Conservation (phyloP, 2,113 vertebrate genomes). For the Anas platyrhynchos region DNA sequence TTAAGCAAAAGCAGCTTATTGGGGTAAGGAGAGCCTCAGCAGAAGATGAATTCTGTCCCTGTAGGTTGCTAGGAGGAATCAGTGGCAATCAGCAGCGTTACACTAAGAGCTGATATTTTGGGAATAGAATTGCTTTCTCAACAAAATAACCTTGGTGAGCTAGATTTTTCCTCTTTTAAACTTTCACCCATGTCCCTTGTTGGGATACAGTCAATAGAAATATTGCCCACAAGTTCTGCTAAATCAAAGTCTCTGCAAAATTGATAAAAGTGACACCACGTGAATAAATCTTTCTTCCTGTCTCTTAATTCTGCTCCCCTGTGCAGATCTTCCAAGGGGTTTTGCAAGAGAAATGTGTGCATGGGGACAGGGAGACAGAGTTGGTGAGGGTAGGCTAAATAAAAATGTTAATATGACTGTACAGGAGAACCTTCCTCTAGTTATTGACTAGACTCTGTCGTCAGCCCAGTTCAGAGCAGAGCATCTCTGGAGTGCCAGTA, state of each 20-base stretch:
- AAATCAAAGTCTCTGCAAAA: background rate
- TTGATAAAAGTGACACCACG: background rate
- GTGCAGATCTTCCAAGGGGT: background rate
- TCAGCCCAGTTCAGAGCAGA: background rate
- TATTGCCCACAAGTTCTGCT: background rate
- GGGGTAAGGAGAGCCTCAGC: background rate
- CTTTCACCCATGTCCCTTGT: background rate
- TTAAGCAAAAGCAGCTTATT: background rate
- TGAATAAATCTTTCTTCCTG: background rate
- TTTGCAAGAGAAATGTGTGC: fast-evolving
- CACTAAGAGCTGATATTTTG: background rate
- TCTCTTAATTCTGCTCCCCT: background rate
- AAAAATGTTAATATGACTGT: background rate
- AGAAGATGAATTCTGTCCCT: background rate
- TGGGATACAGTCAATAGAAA: background rate
- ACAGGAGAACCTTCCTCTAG: background rate
- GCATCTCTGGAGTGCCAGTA: background rate
- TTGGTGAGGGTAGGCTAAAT: background rate
- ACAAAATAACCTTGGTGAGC: background rate
- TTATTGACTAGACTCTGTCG: background rate
- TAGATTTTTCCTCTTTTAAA: background rate
- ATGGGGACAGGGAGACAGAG: background rate
- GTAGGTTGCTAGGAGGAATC: background rate
- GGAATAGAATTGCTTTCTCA: background rate
- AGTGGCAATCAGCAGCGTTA: background rate